Base-by-base conservation (phyloP, 2,113 vertebrate genomes). In the Epinephelus lanceolatus region DNA sequence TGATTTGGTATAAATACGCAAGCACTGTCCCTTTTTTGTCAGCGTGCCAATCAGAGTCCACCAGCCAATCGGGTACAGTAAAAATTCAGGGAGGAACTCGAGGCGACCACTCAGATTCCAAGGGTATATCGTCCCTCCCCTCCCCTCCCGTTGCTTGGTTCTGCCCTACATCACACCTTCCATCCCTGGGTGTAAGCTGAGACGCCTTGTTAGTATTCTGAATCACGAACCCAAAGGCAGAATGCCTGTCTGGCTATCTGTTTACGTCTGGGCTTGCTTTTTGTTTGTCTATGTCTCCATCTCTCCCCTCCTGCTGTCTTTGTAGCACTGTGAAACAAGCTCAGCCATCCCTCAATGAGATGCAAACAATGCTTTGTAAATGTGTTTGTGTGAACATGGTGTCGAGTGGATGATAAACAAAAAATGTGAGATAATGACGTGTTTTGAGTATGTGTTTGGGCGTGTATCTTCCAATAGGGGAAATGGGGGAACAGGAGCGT, bases 181-280 rank as follows among this genome's bases (percentile, higher is more conserved):
- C 15, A 47, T 90, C 78, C 76, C 78, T 67, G 69, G 71, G 78
- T 81, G 83, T 88, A 78, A 83, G 84, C 82, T 13, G 17, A 88
- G 78, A 85, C 8, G 30, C 81, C 93, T 93, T 80, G 82, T 93
- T 94, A 93, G 88, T 89, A 92, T 93, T 92, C 92, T 83, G 90
- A 78, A 86, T 82, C 85, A 78, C 90, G 73, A 85, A 80, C 81
- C 85, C 77, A 60, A 71, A 76, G 76, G 81, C 89, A 89, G 71
- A 85, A 74, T 65, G 89, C 53, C 86, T 84, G 87, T 91, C 87
- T 89, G 92, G 83, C 87, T 80, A 81, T 89, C 89, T 91, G 90
- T 91, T 91, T 90, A 90, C 27, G 83, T 81, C 89, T 86, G 72
- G 80, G 72, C 76, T 83, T 78, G 81, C 89, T 92, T 81, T 84